A percentile compares a stretch with the other conserved stretches of the same genome.
Conservation (phyloP, 2,113 vertebrate species). For the Parotia lawesii region DNA sequence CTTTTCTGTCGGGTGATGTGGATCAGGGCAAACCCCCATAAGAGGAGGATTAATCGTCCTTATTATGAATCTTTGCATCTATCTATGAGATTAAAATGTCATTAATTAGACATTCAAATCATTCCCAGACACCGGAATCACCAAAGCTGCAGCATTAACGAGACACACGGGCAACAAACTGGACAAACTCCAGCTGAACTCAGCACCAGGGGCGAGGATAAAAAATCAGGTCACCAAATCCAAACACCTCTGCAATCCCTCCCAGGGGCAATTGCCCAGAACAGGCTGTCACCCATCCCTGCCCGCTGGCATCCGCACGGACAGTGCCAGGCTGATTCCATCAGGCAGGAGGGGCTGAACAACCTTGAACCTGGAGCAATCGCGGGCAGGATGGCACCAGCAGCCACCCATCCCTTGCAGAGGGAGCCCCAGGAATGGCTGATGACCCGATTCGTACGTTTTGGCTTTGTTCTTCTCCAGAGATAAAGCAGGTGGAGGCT, state of each 20-base stretch:
- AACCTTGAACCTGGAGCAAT: neutral
- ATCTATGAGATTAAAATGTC: neutral
- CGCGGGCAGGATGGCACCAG: neutral
- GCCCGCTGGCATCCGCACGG: neutral
- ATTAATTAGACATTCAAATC: neutral
- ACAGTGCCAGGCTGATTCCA: neutral
- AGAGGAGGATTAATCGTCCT: neutral
- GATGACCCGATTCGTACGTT: neutral
- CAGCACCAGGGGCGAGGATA: neutral
- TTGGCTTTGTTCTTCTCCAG: neutral
- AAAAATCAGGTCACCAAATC: neutral
- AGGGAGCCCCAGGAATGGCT: neutral
- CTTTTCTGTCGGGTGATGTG: neutral
- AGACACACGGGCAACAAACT: neutral
- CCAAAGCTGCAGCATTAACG: neutral
- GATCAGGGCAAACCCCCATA: fast-evolving
- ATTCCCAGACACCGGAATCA: neutral
- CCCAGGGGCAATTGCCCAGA: neutral
- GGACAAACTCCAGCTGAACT: neutral
- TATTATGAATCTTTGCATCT: neutral
- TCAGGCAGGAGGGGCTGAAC: neutral
- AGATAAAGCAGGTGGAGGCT: neutral
- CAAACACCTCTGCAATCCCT: neutral
- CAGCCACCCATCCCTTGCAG: neutral
- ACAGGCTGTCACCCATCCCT: neutral